A percentile compares a stretch with the other conserved stretches of the same genome.
Evolutionary conservation across 2,888 invertebrate species (phyloP).

Genomic region (Dicranocentrus wangi): DNA sequence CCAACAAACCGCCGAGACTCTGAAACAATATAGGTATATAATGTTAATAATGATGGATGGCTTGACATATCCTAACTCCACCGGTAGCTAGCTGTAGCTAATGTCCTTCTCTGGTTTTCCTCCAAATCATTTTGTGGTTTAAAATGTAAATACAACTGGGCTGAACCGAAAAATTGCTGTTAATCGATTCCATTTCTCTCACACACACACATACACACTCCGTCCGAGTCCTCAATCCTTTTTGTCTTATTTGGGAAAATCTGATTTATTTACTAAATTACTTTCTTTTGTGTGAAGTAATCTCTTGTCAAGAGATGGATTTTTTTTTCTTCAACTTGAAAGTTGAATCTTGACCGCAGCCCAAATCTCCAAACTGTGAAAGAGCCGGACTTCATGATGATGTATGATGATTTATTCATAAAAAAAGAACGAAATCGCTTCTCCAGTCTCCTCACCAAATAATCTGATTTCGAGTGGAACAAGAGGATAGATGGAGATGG

Average conservation of each 20-base stretch:
- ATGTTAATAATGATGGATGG: slow-evolving; percentile 46
- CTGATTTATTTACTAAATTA: slow-evolving; percentile 18
- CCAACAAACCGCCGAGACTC: no score
- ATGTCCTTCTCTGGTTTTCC: slow-evolving; percentile 57
- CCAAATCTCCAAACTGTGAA: background rate
- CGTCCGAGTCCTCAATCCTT: background rate
- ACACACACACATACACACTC: background rate
- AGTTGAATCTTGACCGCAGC: background rate
- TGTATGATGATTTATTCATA: background rate
- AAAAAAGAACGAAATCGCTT: background rate
- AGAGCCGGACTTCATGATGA: background rate
- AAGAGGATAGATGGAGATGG: slow-evolving; percentile 17
- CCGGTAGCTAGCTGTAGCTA: no score
- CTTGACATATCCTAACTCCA: slow-evolving; percentile 48
- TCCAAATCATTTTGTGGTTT: slow-evolving; percentile 55
- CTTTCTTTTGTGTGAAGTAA: slow-evolving; percentile 9
- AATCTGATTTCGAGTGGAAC: slow-evolving; percentile 20
- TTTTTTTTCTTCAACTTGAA: slow-evolving; percentile 10
- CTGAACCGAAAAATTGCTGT: slow-evolving; percentile 46
- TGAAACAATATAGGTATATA: background rate
- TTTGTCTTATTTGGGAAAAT: slow-evolving; percentile 30
- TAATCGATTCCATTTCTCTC: slow-evolving; percentile 59
- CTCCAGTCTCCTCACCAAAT: background rate
- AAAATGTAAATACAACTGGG: slow-evolving; percentile 24
- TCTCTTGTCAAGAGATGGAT: slow-evolving; percentile 24